These are phyloP conservation scores for Tauraco hartlaubi DNA, from an alignment of 2,797 vertebrate species.

Conservation along the genomic window DNA sequence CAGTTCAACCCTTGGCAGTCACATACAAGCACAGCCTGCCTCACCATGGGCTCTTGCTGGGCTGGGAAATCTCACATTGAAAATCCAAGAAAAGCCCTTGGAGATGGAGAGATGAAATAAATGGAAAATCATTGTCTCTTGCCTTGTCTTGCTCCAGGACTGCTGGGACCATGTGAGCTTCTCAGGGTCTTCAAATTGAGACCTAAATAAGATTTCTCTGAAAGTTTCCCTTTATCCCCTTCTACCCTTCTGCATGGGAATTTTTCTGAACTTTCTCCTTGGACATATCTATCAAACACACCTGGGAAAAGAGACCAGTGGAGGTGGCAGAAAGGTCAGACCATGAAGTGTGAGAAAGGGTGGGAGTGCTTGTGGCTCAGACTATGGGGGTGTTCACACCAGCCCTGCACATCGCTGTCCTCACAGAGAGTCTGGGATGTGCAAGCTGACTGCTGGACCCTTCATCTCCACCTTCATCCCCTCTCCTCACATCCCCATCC, in stretches of 20 bases:
- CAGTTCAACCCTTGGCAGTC: background rate
- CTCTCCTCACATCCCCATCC: background rate
- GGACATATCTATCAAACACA: accelerated
- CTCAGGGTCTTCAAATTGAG: background rate
- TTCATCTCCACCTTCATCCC: background rate
- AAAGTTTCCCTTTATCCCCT: background rate
- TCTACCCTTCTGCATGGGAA: background rate
- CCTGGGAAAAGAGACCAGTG: background rate
- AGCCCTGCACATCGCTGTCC: background rate
- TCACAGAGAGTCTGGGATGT: accelerated
- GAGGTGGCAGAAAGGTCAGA: background rate
- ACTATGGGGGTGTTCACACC: background rate
- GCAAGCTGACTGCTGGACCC: background rate
- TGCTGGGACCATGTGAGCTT: background rate
- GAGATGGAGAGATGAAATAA: background rate
- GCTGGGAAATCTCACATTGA: background rate
- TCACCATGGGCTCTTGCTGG: background rate
- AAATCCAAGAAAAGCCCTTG: background rate
- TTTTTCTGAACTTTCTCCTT: background rate
- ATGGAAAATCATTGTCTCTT: background rate
- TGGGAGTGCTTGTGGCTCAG: background rate
- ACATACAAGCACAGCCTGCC: background rate
- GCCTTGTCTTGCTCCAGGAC: background rate
- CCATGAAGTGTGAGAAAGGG: accelerated
- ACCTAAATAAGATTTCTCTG: background rate